Conservation (phyloP, 2,888 invertebrate species). For the Phragmatobia fuliginosa region DNA sequence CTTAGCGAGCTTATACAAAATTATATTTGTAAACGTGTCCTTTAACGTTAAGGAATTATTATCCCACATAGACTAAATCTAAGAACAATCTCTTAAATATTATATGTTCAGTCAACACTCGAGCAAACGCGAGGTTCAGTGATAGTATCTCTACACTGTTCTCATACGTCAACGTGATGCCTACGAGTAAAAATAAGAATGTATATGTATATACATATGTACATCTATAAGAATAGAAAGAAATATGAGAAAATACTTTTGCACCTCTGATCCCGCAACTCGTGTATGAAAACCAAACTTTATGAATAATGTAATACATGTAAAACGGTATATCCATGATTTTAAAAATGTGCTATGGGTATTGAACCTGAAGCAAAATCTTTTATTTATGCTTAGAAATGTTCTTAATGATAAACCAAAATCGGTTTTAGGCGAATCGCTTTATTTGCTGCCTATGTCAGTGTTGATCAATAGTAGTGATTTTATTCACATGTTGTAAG, state of each 20-base stretch:
- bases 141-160: slow-evolving; percentile 29
- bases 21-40: slow-evolving; percentile 12
- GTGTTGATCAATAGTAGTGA: neutral
- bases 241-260: slow-evolving; percentile 54
- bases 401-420: neutral
- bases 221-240: neutral
- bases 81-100: slow-evolving; percentile 31
- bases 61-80: neutral
- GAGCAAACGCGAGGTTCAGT: slow-evolving; percentile 26
- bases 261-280: slow-evolving; percentile 55
- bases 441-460: neutral
- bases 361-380: neutral
- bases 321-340: slow-evolving; percentile 53
- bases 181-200: neutral
- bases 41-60: slow-evolving; percentile 24
- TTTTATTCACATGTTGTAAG: neutral
- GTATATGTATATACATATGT: neutral
- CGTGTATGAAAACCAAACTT: slow-evolving; percentile 60
- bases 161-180: slow-evolving; percentile 26
- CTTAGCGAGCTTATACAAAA: neutral
- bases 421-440: neutral
- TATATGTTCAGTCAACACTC: slow-evolving; percentile 23
- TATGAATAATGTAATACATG: slow-evolving; percentile 68
- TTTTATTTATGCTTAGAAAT: neutral
- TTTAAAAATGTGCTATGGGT: slow-evolving; percentile 45